Percentiles rank a stretch among this genome's conserved stretches.
Conservation (phyloP, 2,888 invertebrate species). For the Cynaeus angustus region DNA sequence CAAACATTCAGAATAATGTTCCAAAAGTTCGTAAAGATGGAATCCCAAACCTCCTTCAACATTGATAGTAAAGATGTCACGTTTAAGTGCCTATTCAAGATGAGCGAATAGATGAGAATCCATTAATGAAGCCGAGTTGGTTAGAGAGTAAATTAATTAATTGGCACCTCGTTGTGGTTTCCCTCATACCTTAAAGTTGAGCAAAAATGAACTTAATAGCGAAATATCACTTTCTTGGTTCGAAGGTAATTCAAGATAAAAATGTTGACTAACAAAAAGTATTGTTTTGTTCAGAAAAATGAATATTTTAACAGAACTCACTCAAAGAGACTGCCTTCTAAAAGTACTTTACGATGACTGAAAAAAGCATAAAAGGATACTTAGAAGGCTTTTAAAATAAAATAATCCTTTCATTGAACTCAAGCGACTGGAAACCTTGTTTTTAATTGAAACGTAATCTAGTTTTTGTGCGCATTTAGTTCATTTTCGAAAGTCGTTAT, state of each 20-base stretch:
- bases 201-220: too few relatives aligned
- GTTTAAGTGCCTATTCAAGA: neutral
- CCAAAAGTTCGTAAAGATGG: too few relatives aligned
- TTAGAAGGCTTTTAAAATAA: constrained; percentile 42
- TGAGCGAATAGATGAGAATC: constrained; percentile 2
- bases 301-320: constrained; percentile 36
- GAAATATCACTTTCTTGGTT: too few relatives aligned
- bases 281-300: constrained; percentile 11
- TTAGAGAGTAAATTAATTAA: constrained; percentile 12
- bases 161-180: constrained; percentile 11
- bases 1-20: too few relatives aligned
- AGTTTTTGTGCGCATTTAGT: too few relatives aligned
- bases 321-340: constrained; percentile 15
- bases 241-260: too few relatives aligned
- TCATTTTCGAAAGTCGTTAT: too few relatives aligned
- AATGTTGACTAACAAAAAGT: too few relatives aligned
- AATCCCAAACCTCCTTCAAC: neutral
- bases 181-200: too few relatives aligned
- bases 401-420: constrained; percentile 42
- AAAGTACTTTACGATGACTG: constrained; percentile 38
- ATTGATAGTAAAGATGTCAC: neutral
- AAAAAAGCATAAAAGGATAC: constrained; percentile 32
- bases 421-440: too few relatives aligned
- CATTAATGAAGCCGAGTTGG: constrained; percentile 1
- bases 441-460: too few relatives aligned